Evolutionary conservation across 2,888 invertebrate species (phyloP).

Genomic region (Melipona bicolor): DNA sequence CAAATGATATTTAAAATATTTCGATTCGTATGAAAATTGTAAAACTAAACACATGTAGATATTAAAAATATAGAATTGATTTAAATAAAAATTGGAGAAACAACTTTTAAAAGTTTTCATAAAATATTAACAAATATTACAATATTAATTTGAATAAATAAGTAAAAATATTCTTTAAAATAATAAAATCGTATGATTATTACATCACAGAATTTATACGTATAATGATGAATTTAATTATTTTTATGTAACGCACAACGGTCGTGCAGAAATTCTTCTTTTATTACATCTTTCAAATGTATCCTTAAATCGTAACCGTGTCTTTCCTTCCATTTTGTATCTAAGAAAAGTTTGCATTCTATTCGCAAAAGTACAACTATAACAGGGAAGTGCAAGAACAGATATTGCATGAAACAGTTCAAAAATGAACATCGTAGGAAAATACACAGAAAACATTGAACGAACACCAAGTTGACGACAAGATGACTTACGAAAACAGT

Average conservation of each 20-base stretch:
- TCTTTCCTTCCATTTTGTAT: too few species aligned
- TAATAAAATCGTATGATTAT: too few species aligned
- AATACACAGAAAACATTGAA: neutral
- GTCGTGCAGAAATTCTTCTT: neutral
- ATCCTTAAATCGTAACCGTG: neutral
- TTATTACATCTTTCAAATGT: neutral
- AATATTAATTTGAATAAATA: neutral
- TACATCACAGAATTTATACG: too few species aligned
- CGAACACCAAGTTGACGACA: constrained; percentile 4
- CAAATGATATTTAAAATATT: too few species aligned
- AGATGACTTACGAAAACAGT: constrained; percentile 57
- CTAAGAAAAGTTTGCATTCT: neutral
- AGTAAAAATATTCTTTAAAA: too few species aligned
- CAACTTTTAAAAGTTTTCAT: neutral
- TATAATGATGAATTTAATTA: too few species aligned
- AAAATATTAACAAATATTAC: neutral
- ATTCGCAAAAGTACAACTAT: neutral
- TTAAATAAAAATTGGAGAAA: neutral
- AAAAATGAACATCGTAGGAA: neutral
- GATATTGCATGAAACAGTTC: neutral
- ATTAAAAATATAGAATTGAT: neutral
- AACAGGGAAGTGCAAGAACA: neutral
- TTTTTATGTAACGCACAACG: too few species aligned
- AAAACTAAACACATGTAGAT: neutral
- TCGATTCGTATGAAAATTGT: neutral